phyloP scores from a whole-genome alignment of 2,797 vertebrate species.

The Heliangelus exortis region DNA sequence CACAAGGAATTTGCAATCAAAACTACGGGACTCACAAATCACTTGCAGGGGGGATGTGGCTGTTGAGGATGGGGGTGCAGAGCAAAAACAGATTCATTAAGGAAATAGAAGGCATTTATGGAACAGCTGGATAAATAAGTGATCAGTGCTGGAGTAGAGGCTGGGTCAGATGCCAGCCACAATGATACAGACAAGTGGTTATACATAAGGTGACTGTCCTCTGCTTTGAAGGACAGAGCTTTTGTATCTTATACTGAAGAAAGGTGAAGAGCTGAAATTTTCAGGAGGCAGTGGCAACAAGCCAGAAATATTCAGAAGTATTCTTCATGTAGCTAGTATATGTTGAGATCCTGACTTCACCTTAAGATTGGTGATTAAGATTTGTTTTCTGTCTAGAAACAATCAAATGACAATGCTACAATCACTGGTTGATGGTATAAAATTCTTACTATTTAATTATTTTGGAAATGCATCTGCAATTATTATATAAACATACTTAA shows the following conservation, averaged over 20 bases:
- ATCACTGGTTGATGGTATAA: not conserved
- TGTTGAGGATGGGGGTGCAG: not conserved
- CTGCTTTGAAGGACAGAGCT: not conserved
- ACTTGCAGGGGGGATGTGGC: not conserved
- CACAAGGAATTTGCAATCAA: not conserved
- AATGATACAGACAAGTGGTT: not conserved
- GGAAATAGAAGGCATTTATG: not conserved
- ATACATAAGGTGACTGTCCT: not conserved
- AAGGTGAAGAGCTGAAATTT: not conserved
- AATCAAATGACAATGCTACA: not conserved
- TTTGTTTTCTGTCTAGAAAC: conserved; percentile 24
- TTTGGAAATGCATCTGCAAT: not conserved
- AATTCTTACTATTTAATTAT: not conserved
- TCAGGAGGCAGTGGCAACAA: not conserved
- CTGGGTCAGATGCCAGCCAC: not conserved
- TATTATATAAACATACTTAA: not conserved
- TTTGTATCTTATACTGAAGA: not conserved
- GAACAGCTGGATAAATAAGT: not conserved
- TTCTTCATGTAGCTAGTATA: not conserved
- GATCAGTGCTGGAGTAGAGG: not conserved
- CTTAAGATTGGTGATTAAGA: not conserved
- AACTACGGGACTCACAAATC: not conserved
- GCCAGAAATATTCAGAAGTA: not conserved
- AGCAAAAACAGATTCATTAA: not conserved
- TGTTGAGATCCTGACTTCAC: conserved; percentile 4